phyloP scores from a whole-genome alignment of 2,888 invertebrate species.

The Thera obeliscata region DNA sequence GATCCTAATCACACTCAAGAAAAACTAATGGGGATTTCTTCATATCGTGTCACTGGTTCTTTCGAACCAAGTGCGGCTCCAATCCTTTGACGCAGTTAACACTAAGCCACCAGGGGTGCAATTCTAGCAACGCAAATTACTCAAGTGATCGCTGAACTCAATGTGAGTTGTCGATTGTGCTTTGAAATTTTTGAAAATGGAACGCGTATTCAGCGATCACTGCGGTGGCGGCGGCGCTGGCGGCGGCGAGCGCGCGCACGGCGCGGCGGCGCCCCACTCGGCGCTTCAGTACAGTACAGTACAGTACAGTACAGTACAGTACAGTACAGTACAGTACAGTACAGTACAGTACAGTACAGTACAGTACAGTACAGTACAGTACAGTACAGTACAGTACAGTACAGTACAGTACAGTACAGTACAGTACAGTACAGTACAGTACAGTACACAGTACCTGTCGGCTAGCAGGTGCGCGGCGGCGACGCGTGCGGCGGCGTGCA shows the following conservation, averaged over 20 bases:
- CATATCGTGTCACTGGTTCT: too few relatives aligned
- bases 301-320: background rate
- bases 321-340: constrained; percentile 45
- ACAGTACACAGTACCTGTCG: constrained; percentile 56
- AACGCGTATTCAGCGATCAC: too few relatives aligned
- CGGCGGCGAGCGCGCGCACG: constrained; percentile 68
- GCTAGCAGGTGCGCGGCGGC: constrained; percentile 71
- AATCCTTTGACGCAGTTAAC: too few relatives aligned
- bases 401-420: constrained; percentile 41
- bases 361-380: constrained; percentile 45
- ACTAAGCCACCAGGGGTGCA: too few relatives aligned
- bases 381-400: background rate
- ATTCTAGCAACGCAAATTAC: too few relatives aligned
- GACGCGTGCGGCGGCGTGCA: constrained; percentile 53
- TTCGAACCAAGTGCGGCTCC: too few relatives aligned
- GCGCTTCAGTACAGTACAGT: constrained; percentile 41
- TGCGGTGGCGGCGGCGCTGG: constrained; percentile 68
- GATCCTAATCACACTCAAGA: too few relatives aligned
- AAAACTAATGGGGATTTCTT: too few relatives aligned
- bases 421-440: too few relatives aligned
- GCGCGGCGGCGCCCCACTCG: constrained; percentile 71
- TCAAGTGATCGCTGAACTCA: too few relatives aligned
- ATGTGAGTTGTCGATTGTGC: too few relatives aligned
- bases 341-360: constrained; percentile 43
- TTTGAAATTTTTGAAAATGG: too few relatives aligned